Percentiles rank a stretch among this genome's conserved stretches.
These are phyloP conservation scores for Synergus itoensis DNA, from an alignment of 2,888 invertebrate genomes.

Conservation along the genomic window DNA sequence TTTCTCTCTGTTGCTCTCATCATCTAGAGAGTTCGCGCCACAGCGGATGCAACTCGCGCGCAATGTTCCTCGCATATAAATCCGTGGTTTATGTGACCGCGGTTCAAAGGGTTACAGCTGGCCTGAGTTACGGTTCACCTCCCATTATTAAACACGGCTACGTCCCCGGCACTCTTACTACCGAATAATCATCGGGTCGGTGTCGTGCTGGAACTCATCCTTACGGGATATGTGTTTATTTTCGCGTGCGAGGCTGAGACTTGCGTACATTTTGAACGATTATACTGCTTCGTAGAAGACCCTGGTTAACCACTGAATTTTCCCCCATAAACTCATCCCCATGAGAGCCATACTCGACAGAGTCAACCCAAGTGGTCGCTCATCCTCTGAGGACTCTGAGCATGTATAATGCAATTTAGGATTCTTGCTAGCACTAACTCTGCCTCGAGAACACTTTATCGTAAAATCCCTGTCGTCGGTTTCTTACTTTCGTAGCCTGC, in stretches of 20 bases:
- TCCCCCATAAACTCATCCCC: constrained; percentile 27
- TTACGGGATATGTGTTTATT: constrained; percentile 54
- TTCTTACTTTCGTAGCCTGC: not conserved
- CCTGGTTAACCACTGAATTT: constrained; percentile 46
- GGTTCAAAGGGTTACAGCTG: constrained; percentile 54
- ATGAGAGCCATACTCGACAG: not conserved
- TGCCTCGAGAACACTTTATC: not conserved
- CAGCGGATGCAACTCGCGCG: constrained; percentile 22
- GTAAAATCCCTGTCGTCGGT: not conserved
- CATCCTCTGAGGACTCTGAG: not conserved
- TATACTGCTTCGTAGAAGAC: constrained; percentile 45
- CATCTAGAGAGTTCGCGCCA: constrained; percentile 30
- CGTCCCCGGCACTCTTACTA: constrained; percentile 51
- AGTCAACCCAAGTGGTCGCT: constrained; percentile 3
- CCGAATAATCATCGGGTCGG: constrained; percentile 56
- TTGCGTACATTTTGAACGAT: constrained; percentile 39
- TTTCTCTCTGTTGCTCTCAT: constrained; percentile 1
- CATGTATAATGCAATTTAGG: not conserved
- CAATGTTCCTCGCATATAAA: constrained; percentile 49
- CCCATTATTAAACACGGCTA: constrained; percentile 55
- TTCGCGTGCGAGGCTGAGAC: constrained; percentile 46
- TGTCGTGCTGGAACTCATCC: constrained; percentile 47
- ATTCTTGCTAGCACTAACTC: not conserved
- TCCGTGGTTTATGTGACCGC: constrained; percentile 56
- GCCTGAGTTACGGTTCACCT: constrained; percentile 57